Conservation (phyloP, 64 coral and sea anemone species). For the Stichodactyla helianthus region DNA sequence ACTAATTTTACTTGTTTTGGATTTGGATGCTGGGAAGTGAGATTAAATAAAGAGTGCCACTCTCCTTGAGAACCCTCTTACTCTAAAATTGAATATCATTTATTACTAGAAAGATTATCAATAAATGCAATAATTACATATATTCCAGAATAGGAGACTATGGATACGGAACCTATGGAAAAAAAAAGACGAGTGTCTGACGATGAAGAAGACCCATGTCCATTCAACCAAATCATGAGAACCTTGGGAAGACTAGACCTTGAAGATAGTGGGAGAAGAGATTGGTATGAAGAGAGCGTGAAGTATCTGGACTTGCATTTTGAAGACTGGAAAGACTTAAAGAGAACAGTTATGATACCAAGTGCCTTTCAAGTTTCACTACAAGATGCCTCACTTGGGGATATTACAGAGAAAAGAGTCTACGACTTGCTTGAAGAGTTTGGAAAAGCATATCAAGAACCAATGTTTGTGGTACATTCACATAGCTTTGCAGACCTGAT, state of each 20-base stretch:
- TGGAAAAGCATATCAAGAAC: constrained; percentile 27
- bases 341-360: constrained; percentile 16
- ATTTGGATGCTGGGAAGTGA: no score
- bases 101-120: no score
- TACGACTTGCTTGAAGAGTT: constrained; percentile 43
- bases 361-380: background rate
- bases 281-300: background rate
- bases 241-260: background rate
- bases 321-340: constrained; percentile 1
- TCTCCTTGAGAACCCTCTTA: no score
- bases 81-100: no score
- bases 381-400: background rate
- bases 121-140: no score
- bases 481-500: constrained; percentile 35
- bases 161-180: no score
- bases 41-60: no score
- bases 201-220: background rate
- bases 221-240: background rate
- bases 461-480: constrained; percentile 70
- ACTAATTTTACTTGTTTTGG: no score
- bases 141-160: no score
- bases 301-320: background rate
- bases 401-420: constrained; percentile 15
- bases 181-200: background rate
- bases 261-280: background rate